A percentile compares a stretch with the other conserved stretches of the same genome.
Evolutionary conservation across 1,140 invertebrate genomes (phyloP).

Genomic region (Cyclina sinensis): DNA sequence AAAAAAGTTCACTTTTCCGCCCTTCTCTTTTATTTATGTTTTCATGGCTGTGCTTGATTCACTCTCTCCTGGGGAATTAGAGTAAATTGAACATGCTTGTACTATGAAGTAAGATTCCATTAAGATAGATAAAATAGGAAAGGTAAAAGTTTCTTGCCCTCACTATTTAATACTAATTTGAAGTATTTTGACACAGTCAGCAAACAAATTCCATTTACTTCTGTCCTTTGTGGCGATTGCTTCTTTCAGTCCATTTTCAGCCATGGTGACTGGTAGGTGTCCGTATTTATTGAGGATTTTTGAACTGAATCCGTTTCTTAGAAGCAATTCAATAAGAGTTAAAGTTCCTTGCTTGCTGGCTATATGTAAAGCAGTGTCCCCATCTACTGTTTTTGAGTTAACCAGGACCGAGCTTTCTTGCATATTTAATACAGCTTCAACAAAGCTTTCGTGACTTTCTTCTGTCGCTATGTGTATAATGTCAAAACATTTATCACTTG

Average conservation of each 20-base stretch:
- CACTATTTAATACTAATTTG: background rate
- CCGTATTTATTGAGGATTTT: background rate
- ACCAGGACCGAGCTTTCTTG: background rate
- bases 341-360: background rate
- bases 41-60: no score
- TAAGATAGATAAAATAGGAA: no score
- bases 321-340: background rate
- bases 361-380: conserved; percentile 15
- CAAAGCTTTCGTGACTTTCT: background rate
- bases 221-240: background rate
- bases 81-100: no score
- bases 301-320: background rate
- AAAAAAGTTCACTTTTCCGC: no score
- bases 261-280: background rate
- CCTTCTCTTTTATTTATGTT: no score
- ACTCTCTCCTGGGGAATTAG: no score
- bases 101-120: no score
- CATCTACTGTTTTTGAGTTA: background rate
- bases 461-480: conserved; percentile 1
- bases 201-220: background rate
- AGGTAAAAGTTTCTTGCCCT: no score
- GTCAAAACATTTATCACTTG: background rate
- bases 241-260: background rate
- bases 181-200: background rate
- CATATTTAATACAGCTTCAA: background rate